Base-by-base conservation (phyloP, 2,888 invertebrate species). In the Lithophane socia region DNA sequence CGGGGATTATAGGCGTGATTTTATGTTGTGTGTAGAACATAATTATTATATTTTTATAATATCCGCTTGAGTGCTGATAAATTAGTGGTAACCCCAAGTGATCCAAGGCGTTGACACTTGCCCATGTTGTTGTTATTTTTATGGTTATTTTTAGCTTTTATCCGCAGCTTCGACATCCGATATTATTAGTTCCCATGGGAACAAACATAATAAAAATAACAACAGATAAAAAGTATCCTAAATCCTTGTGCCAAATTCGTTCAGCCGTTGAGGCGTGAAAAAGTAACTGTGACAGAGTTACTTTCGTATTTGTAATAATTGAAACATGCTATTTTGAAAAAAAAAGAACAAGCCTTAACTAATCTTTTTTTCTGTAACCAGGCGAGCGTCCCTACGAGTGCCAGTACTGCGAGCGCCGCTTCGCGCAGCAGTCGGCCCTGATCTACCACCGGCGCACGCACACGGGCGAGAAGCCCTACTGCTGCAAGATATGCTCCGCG, bases 381-480 rank as follows among this genome's bases (percentile, higher is more conserved):
- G 97, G 97, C 58, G 97, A 97, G 88, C 95, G 96, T n/a, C 97
- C 97, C 0, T 97, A 93, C 92, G 96, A 96, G 88, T 97, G 97
- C 75, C 93, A 93, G 89, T 96, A 89, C 92, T 97, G 97, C 90
- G 91, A 92, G 84, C 96, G 97, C 21, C 94, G 94, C 79, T 97
- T 97, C 93, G 96, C 97, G 44, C 97, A 97, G 89, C 97, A 97
- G 88, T 96, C 96, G 0, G 97, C 97, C 16, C 91, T 97, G 47
- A 97, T 97, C 90, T 97, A 97, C 92, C 97, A 97, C 92, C 92
- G 94, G 12, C 94, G 97, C 80, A 97, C 96, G 80, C 97, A 97
- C 93, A 97, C 97, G 0, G 97, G 97, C 9, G 97, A 97, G 92
- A 96, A 96, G 91, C 97, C 97, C 0, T 97, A 95, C 93, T 88